Percentiles rank a stretch among this genome's conserved stretches.
Evolutionary conservation across 2,113 vertebrate species (phyloP).

Genomic region (Ammodytes marinus): DNA sequence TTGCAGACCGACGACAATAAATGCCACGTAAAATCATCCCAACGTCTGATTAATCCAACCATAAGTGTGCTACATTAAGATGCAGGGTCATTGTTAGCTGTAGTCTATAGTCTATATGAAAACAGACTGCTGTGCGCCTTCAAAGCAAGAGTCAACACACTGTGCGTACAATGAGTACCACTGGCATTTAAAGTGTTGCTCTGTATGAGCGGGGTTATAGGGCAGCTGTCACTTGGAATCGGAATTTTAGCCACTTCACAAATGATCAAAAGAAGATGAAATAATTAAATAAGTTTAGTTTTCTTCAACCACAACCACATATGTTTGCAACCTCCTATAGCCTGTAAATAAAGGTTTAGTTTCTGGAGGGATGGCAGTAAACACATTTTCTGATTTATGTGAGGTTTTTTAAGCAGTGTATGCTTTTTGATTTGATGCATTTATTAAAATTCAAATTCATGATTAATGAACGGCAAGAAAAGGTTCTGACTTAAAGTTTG

Average conservation of each 20-base stretch:
- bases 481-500: not conserved
- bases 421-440: not conserved
- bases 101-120: not conserved
- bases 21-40: too few species aligned
- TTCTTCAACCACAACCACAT: not conserved
- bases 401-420: not conserved
- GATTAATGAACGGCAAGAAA: not conserved
- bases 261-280: not conserved
- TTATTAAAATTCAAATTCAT: slow-evolving; percentile 15
- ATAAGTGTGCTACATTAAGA: not conserved
- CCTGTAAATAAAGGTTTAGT: not conserved
- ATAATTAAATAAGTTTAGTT: not conserved
- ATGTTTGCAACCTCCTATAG: too few species aligned
- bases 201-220: not conserved
- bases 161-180: not conserved
- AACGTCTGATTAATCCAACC: too few species aligned
- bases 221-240: too few species aligned
- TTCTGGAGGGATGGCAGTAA: not conserved
- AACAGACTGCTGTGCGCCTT: not conserved
- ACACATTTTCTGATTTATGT: not conserved
- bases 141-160: not conserved
- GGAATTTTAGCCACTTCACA: not conserved
- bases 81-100: slow-evolving; percentile 9
- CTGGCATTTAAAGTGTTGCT: not conserved
- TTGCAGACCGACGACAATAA: too few species aligned